phyloP scores from a whole-genome alignment of 2,888 invertebrate genomes.

The Atethmia centrago region DNA sequence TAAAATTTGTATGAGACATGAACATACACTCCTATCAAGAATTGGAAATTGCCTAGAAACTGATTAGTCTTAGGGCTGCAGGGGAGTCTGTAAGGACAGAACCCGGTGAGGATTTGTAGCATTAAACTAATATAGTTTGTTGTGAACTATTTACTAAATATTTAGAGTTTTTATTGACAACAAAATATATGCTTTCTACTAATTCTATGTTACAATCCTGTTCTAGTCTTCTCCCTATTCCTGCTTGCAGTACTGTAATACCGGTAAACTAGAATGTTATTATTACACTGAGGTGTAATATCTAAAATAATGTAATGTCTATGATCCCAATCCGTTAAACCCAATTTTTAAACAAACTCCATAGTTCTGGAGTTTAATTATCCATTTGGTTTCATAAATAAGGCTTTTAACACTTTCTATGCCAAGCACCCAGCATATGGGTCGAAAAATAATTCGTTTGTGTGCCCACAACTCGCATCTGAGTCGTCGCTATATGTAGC shows the following conservation, averaged over 20 bases:
- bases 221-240: background rate
- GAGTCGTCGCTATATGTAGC: too few relatives aligned
- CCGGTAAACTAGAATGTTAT: background rate
- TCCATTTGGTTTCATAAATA: background rate
- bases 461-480: too few relatives aligned
- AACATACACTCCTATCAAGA: slow-evolving; percentile 5
- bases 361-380: background rate
- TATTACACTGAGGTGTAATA: background rate
- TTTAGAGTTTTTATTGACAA: background rate
- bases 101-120: background rate
- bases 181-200: background rate
- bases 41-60: slow-evolving; percentile 5
- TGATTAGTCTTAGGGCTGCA: background rate
- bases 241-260: background rate
- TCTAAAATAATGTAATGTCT: too few relatives aligned
- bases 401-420: too few relatives aligned
- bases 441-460: too few relatives aligned
- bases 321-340: too few relatives aligned
- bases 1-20: slow-evolving; percentile 45
- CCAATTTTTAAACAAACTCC: background rate
- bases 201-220: background rate
- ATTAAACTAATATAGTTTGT: slow-evolving; percentile 12
- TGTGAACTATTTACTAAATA: background rate
- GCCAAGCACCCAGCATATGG: too few relatives aligned
- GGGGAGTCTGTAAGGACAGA: background rate